Conservation (phyloP, 2,888 invertebrate species). For the Ophion slaviceki region DNA sequence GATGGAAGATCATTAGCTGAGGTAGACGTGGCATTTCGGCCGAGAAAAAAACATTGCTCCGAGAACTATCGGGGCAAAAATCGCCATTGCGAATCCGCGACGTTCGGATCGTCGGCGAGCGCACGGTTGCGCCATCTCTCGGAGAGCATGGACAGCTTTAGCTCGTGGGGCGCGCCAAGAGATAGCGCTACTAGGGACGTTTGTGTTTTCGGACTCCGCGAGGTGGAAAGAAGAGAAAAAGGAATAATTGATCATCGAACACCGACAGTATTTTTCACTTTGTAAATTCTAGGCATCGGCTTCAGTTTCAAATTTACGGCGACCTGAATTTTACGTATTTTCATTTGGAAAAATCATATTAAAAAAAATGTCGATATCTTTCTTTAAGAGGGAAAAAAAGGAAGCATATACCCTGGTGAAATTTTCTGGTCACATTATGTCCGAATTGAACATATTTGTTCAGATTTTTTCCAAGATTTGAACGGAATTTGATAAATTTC, state of each 20-base stretch:
- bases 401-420: background rate
- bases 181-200: slow-evolving; percentile 27
- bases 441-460: too few species aligned
- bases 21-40: background rate
- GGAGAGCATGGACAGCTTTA: background rate
- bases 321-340: background rate
- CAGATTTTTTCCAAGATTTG: too few species aligned
- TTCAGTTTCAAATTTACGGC: background rate
- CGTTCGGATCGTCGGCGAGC: background rate
- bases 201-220: background rate
- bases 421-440: too few species aligned
- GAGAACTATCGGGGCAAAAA: background rate
- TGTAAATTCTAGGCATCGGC: background rate
- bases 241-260: background rate
- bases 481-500: too few species aligned
- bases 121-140: slow-evolving; percentile 12
- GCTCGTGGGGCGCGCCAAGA: background rate
- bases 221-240: background rate
- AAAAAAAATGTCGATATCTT: too few species aligned
- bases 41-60: background rate
- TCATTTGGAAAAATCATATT: too few species aligned
- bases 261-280: background rate
- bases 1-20: slow-evolving; percentile 10
- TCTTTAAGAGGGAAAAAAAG: background rate
- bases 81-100: slow-evolving; percentile 37